A percentile compares a stretch with the other conserved stretches of the same genome.
These are phyloP conservation scores for Drosophila sucinea DNA, from an alignment of 1,140 invertebrate species.

Conservation along the genomic window DNA sequence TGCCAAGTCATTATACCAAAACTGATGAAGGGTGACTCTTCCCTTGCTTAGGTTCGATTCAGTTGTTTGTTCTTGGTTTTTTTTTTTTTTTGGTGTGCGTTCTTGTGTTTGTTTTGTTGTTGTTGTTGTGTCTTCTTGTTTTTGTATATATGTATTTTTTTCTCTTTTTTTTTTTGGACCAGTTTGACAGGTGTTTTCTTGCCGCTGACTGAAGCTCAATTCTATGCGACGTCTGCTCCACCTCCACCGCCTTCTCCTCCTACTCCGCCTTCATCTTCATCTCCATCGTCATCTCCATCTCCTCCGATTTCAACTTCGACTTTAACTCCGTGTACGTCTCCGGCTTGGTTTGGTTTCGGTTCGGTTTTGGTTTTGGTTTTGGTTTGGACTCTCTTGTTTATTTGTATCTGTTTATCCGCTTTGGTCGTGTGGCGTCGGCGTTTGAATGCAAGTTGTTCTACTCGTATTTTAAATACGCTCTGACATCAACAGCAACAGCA, in stretches of 20 bases:
- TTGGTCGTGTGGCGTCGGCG: constrained; percentile 72
- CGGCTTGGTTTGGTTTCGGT: constrained; percentile 11
- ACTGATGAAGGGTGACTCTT: constrained; percentile 10
- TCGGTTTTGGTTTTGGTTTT: constrained; percentile 7
- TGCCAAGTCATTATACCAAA: constrained; percentile 67
- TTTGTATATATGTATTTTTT: constrained; percentile 4
- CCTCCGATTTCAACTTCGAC: constrained; percentile 24
- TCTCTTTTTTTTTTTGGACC: constrained; percentile 58
- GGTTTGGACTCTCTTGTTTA: constrained; percentile 40
- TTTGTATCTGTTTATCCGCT: constrained; percentile 57
- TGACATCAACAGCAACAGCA: constrained; percentile 58
- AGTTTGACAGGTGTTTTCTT: constrained; percentile 81
- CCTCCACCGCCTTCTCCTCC: background rate
- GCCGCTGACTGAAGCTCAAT: constrained; percentile 78
- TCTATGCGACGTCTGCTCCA: constrained; percentile 68
- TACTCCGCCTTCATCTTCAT: constrained; percentile 4
- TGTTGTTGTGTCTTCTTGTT: constrained; percentile 3
- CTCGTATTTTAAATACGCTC: constrained; percentile 81
- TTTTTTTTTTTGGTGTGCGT: constrained; percentile 26
- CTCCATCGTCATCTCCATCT: background rate
- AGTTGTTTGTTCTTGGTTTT: constrained; percentile 12
- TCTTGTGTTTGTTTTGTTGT: constrained; percentile 13
- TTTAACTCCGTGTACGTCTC: constrained; percentile 1
- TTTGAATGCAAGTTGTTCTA: constrained; percentile 77
- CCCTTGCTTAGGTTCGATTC: constrained; percentile 11